phyloP scores from a whole-genome alignment of 1,140 invertebrate genomes.

The Latrodectus geometricus region DNA sequence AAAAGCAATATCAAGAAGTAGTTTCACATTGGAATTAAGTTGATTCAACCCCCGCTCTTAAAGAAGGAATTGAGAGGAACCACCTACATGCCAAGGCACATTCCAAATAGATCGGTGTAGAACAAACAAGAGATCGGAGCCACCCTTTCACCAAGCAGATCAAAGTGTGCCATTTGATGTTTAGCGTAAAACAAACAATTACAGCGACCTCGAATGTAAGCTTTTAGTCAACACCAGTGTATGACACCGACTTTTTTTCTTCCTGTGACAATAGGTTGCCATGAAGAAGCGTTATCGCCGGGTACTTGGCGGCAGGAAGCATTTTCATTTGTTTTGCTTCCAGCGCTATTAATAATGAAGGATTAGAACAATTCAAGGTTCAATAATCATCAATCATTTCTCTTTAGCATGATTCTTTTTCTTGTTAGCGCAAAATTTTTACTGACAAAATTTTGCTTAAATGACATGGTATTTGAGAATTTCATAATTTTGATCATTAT shows the following conservation, averaged over 20 bases:
- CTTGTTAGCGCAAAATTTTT: too few species aligned
- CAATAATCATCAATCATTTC: not conserved
- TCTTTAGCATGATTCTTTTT: too few species aligned
- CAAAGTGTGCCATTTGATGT: constrained; percentile 56
- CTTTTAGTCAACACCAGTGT: constrained; percentile 44
- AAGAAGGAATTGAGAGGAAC: not conserved
- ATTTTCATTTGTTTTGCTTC: not conserved
- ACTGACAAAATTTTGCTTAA: too few species aligned
- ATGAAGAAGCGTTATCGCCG: constrained; percentile 38
- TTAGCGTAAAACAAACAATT: constrained; percentile 43
- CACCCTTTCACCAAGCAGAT: constrained; percentile 35
- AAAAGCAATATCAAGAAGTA: too few species aligned
- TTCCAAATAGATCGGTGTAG: constrained; percentile 52
- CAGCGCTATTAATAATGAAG: not conserved
- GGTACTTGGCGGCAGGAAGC: constrained; percentile 36
- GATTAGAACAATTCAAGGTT: not conserved
- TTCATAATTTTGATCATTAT: too few species aligned
- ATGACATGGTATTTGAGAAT: too few species aligned
- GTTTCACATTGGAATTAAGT: too few species aligned
- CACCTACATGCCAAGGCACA: constrained; percentile 11
- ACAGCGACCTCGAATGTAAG: constrained; percentile 46
- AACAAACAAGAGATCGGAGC: constrained; percentile 50
- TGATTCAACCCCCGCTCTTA: not conserved
- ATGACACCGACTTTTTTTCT: constrained; percentile 31
- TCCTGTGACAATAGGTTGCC: constrained; percentile 40